These are phyloP conservation scores for Silurus glanis DNA, from an alignment of 2,113 vertebrate species.

Conservation along the genomic window DNA sequence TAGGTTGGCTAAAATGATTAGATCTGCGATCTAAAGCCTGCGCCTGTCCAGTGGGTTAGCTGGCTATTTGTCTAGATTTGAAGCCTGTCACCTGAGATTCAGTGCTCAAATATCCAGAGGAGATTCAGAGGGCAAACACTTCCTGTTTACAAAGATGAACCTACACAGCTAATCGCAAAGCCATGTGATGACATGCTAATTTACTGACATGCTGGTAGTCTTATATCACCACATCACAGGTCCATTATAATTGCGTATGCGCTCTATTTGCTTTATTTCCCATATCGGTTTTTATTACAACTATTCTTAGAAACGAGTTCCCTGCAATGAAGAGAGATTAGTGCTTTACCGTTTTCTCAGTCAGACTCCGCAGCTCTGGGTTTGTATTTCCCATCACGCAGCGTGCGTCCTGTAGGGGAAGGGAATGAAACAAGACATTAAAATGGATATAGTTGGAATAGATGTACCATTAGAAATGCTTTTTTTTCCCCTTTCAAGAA, in stretches of 20 bases:
- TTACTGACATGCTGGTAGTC: not conserved
- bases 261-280: not conserved
- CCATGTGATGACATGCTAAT: not conserved
- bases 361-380: slow-evolving; percentile 1
- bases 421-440: not conserved
- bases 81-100: not conserved
- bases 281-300: not conserved
- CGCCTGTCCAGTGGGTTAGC: not conserved
- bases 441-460: too few relatives aligned
- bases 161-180: not conserved
- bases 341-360: not conserved
- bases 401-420: not conserved
- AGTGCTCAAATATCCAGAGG: not conserved
- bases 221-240: not conserved
- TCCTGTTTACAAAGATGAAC: not conserved
- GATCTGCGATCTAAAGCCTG: not conserved
- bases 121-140: not conserved
- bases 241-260: not conserved
- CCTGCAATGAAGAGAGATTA: slow-evolving; percentile 5
- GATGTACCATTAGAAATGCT: not conserved
- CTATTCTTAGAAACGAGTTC: not conserved
- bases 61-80: not conserved
- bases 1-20: not conserved
- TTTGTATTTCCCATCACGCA: not conserved
- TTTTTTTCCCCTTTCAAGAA: not conserved